Evolutionary conservation across 2,797 vertebrate genomes (phyloP).

Genomic region (Poecile montanus): DNA sequence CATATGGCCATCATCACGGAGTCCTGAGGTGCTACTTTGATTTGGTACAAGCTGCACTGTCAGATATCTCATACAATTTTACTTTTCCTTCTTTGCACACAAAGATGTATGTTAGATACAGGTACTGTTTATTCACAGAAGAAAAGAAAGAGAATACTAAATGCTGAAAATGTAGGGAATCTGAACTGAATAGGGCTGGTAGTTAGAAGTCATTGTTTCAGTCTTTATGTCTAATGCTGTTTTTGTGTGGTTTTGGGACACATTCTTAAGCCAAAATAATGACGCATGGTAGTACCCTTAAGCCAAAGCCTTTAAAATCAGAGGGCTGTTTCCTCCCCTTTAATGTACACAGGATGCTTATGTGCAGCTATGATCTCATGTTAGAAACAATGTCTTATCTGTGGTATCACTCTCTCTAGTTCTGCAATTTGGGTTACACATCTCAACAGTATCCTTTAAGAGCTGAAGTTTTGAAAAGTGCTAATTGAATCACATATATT

Average conservation of each 20-base stretch:
- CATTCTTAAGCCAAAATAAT: background rate
- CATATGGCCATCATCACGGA: background rate
- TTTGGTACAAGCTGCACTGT: background rate
- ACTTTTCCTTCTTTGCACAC: background rate
- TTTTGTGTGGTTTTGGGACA: background rate
- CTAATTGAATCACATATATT: background rate
- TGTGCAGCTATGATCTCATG: background rate
- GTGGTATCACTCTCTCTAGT: background rate
- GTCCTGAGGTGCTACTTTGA: background rate
- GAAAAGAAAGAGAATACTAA: background rate
- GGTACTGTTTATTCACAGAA: background rate
- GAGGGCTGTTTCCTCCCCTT: background rate
- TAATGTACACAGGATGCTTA: background rate
- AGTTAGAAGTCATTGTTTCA: background rate
- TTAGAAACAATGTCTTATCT: background rate
- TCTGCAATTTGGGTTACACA: background rate
- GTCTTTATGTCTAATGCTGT: background rate
- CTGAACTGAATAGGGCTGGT: background rate
- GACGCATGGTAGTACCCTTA: background rate
- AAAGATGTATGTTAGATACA: background rate
- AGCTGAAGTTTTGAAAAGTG: background rate
- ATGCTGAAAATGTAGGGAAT: background rate
- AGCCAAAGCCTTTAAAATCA: background rate
- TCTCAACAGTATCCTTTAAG: background rate
- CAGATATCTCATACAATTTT: background rate